Evolutionary conservation across 2,797 vertebrate genomes (phyloP), one percentile per base, ranked within the genome.

Genomic region (Enteromius argenteus): DNA sequence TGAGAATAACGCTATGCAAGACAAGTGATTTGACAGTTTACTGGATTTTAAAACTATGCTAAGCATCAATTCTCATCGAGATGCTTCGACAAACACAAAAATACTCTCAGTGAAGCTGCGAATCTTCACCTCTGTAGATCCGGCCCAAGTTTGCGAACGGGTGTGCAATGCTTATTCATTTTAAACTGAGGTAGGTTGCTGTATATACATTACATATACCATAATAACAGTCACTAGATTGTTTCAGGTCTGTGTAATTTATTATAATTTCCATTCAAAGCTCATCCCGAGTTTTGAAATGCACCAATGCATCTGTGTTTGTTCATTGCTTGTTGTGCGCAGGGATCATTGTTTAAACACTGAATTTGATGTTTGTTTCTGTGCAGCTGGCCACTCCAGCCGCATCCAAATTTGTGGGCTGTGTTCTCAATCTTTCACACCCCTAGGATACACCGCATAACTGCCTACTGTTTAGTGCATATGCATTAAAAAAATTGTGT

Each of bases 281-380:
- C 17, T 30, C 3, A 7, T 19, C 30, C 30, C 0, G 7, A 19
- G 62, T 19, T 66, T 66, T 8, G 3, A 64, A 32, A 73, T 19
- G 46, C 23, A 30, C 44, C 17, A 30, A 51, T 51, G 15, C 71
- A 19, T 19, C 44, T 30, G 27, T 32, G 7, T 42, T 42, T 42
- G 13, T 75, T 75, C 72, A 56, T 58, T 58, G 60, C 32, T 53
- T 76, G 32, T 83, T 76, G 81, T 42, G 72, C 5, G 1, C 21
- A 58, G 23, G 37, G 74, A 77, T 78, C 75, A 71, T 58, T 84
- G 75, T 79, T 77, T 37, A 83, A 77, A 79, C 66, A 84, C 4
- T 84, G 35, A 84, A 49, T 79, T 49, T 84, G 39, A 46, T 79
- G 66, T 62, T 84, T 84, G 82, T 84, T 78, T 84, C 66, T 60